Evolutionary conservation across 1,140 invertebrate species (phyloP).

Genomic region (Spodoptera frugiperda): DNA sequence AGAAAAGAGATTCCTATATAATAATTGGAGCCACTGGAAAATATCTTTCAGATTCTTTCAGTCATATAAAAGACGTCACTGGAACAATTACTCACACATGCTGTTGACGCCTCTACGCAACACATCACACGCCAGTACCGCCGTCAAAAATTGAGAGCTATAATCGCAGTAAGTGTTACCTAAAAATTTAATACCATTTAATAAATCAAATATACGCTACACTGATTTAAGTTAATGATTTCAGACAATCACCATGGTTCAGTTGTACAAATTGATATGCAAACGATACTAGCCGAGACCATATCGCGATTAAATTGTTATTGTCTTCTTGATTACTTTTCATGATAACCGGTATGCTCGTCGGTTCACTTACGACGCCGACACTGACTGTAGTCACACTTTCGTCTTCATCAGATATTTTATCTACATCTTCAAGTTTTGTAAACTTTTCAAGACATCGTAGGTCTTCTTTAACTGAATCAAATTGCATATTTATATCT

Average conservation of each 20-base stretch:
- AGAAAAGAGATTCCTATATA: no score
- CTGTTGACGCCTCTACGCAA: constrained; percentile 67
- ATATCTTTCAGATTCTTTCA: no score
- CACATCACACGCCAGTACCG: constrained; percentile 73
- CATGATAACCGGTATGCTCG: neutral
- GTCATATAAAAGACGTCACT: neutral
- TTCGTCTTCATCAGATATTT: constrained; percentile 52
- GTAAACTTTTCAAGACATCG: constrained; percentile 65
- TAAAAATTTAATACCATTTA: constrained; percentile 48
- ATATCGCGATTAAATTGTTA: constrained; percentile 61
- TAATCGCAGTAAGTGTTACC: constrained; percentile 79
- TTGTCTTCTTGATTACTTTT: constrained; percentile 50
- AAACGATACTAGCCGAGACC: constrained; percentile 74
- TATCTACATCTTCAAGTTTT: constrained; percentile 54
- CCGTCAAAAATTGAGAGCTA: constrained; percentile 74
- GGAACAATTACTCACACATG: constrained; percentile 73
- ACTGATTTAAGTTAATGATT: neutral
- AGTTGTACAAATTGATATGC: constrained; percentile 72
- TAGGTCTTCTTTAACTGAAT: constrained; percentile 67
- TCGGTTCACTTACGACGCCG: constrained; percentile 26
- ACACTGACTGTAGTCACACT: constrained; percentile 40
- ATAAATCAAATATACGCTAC: neutral
- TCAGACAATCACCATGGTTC: constrained; percentile 67
- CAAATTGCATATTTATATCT: constrained; percentile 66
- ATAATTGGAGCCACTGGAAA: no score